Base-by-base conservation (phyloP, 2,888 invertebrate genomes). In the Herminia tarsipennalis region DNA sequence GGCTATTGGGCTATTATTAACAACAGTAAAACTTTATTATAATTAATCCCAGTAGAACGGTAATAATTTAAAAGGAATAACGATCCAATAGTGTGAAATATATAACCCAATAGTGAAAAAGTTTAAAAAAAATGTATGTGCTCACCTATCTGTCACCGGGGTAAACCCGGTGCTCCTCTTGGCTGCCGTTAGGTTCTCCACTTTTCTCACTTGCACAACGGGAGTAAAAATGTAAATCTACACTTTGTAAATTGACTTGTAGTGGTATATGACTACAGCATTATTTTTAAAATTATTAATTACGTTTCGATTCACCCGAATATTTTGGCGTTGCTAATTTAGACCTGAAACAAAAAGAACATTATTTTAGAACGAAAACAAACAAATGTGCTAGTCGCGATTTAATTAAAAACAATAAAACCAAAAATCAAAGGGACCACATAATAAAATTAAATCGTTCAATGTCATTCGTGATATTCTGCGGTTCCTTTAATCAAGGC, bases 81-180 rank as follows among this genome's bases (percentile, higher is more conserved):
- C n/a, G 14, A 28, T 13, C 9, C 12, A n/a, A n/a, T n/a, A n/a
- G n/a, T n/a, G n/a, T n/a, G n/a, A n/a, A n/a, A n/a, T n/a, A n/a
- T n/a, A n/a, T n/a, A n/a, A n/a, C n/a, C n/a, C n/a, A n/a, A n/a
- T n/a, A n/a, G n/a, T n/a, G n/a, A n/a, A n/a, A n/a, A n/a, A n/a
- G n/a, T 27, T 10, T 0, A 18, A 27, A 8, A 21, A 21, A 21
- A 13, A 0, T 13, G 27, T 20, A 5, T 24, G 18, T n/a, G 21
- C 81, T 80, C 34, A 90, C 89, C 88, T 83, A 72, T 90, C 89
- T 20, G 83, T 81, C 42, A 86, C 88, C 83, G 89, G 86, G 81
- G 78, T 81, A 25, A 80, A 72, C 78, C 87, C 88, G 81, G 86
- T 59, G 60, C 59, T 79, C 48, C 79, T 76, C 66, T 81, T 84